Conservation (phyloP, 1,140 invertebrate species). For the Arctopsyche grandis region DNA sequence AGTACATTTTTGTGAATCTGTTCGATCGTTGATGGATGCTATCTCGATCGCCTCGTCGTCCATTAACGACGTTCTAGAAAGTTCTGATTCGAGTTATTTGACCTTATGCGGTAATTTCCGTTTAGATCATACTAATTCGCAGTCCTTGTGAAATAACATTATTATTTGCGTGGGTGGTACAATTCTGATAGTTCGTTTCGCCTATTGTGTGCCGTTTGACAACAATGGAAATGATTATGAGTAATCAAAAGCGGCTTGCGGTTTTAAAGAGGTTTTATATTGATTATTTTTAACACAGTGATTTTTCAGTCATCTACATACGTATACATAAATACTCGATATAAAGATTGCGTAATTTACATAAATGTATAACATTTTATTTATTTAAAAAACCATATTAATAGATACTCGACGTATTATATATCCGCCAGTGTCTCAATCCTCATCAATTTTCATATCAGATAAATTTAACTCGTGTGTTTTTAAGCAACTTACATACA, state of each 20-base stretch:
- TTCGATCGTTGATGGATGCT: too few relatives aligned
- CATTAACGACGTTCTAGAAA: neutral
- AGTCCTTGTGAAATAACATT: neutral
- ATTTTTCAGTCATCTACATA: neutral
- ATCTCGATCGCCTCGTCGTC: too few relatives aligned
- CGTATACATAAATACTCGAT: neutral
- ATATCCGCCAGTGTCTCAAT: too few relatives aligned
- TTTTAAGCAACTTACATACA: too few relatives aligned
- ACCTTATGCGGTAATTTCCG: slow-evolving; percentile 20
- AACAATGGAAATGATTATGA: slow-evolving; percentile 12
- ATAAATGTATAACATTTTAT: neutral
- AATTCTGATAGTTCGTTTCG: neutral
- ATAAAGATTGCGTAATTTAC: neutral
- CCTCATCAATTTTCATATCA: too few relatives aligned
- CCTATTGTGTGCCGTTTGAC: slow-evolving; percentile 6
- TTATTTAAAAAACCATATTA: too few relatives aligned
- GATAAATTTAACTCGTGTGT: too few relatives aligned
- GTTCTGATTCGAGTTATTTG: neutral
- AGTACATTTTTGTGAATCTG: too few relatives aligned
- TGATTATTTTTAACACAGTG: neutral
- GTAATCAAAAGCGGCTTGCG: neutral
- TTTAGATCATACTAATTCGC: neutral
- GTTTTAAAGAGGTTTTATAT: too few relatives aligned
- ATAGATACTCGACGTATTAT: too few relatives aligned
- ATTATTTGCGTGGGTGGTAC: slow-evolving; percentile 18